Conservation (phyloP, 2,797 vertebrate species). For the Anas georgica region DNA sequence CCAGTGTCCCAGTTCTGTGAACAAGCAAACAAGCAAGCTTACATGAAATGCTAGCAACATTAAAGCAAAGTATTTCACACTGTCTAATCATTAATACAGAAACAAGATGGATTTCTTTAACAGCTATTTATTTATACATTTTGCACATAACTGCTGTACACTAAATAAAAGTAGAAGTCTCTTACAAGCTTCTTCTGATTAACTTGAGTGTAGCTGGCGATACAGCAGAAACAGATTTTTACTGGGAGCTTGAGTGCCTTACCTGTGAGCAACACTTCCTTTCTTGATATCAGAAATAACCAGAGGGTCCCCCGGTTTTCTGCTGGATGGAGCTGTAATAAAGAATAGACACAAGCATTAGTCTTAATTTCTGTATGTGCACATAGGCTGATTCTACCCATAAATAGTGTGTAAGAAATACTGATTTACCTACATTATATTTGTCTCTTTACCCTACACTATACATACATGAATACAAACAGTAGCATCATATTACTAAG, state of each 20-base stretch:
- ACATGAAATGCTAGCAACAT: not conserved
- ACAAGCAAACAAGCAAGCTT: not conserved
- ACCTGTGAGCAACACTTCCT: constrained; percentile 98
- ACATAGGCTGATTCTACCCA: not conserved
- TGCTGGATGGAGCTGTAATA: constrained; percentile 91
- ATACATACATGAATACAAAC: not conserved
- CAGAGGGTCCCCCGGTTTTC: constrained; percentile 93
- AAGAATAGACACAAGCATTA: constrained; percentile 5
- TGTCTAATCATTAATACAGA: not conserved
- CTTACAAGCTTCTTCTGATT: not conserved
- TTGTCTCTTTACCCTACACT: not conserved
- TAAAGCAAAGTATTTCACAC: not conserved
- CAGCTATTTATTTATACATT: not conserved
- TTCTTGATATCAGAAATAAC: constrained; percentile 99
- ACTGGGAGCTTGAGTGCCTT: constrained; percentile 33
- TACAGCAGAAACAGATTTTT: not conserved
- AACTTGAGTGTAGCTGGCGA: not conserved
- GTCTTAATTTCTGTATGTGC: not conserved
- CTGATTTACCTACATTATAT: not conserved
- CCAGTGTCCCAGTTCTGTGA: constrained; percentile 92
- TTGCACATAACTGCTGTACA: not conserved
- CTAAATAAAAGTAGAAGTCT: accelerated
- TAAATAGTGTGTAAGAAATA: not conserved
- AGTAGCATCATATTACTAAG: not conserved
- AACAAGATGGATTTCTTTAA: not conserved